phyloP scores from a whole-genome alignment of 2,797 vertebrate genomes.

The Anomalospiza imberbis region DNA sequence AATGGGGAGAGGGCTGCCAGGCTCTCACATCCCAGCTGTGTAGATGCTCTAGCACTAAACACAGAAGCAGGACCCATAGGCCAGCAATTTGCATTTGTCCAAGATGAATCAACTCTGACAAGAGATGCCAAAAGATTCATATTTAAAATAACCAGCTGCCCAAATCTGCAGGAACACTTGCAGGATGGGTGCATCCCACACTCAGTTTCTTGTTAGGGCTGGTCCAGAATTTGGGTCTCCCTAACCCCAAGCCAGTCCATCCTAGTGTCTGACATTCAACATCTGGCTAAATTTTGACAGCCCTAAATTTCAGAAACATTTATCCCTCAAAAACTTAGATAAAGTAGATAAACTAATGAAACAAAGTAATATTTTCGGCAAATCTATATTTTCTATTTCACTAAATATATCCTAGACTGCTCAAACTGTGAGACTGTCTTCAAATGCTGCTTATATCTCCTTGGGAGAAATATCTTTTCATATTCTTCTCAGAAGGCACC shows the following conservation, averaged over 20 bases:
- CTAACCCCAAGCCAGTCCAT: neutral
- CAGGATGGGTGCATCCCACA: fast-evolving
- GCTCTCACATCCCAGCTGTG: fast-evolving
- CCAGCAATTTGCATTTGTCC: neutral
- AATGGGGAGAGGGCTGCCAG: neutral
- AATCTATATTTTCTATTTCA: neutral
- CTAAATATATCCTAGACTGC: neutral
- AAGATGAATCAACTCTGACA: neutral
- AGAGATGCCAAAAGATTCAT: neutral
- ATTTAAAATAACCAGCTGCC: neutral
- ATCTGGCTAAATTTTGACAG: neutral
- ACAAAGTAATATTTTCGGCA: neutral
- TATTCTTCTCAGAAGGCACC: neutral
- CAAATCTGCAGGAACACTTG: fast-evolving
- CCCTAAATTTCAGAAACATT: neutral
- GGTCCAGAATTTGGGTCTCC: neutral
- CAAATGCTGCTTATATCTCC: neutral
- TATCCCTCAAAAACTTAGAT: neutral
- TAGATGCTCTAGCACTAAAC: neutral
- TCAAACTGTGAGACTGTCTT: neutral
- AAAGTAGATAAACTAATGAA: neutral
- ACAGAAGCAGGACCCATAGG: neutral
- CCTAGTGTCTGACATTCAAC: neutral
- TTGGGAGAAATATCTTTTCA: neutral
- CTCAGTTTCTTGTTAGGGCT: neutral